A percentile compares a stretch with the other conserved stretches of the same genome.
phyloP scores from a whole-genome alignment of 2,888 invertebrate species.

The Eulithis testata region DNA sequence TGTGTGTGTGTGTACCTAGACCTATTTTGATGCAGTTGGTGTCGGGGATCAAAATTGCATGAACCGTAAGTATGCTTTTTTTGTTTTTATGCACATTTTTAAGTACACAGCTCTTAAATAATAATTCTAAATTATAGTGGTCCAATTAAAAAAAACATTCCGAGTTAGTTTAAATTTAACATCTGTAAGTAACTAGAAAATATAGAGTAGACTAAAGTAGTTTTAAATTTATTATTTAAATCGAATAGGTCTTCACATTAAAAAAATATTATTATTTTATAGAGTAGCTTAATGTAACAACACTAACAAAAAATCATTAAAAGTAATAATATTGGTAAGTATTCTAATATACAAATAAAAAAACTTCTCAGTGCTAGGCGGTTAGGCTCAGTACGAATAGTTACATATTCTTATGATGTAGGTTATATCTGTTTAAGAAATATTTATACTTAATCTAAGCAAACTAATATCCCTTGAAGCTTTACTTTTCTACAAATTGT shows the following conservation, averaged over 20 bases:
- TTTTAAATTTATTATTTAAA: not conserved
- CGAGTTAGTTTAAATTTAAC: constrained; percentile 4
- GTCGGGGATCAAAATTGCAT: constrained; percentile 69
- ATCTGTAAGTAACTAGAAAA: not conserved
- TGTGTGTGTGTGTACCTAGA: constrained; percentile 59
- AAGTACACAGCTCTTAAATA: constrained; percentile 35
- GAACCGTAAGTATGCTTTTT: constrained; percentile 70
- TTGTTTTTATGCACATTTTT: constrained; percentile 32
- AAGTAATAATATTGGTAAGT: constrained; percentile 7
- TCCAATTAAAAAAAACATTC: constrained; percentile 26
- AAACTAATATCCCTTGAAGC: constrained; percentile 75
- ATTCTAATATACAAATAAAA: not conserved
- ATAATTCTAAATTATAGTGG: constrained; percentile 33
- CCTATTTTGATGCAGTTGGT: constrained; percentile 67
- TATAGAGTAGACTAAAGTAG: not conserved
- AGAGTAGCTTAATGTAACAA: constrained; percentile 13
- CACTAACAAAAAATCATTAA: constrained; percentile 31
- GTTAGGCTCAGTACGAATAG: constrained; percentile 45
- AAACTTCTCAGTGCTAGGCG: constrained; percentile 37
- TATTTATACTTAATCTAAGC: constrained; percentile 68
- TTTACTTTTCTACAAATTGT: constrained; percentile 78
- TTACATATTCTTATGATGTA: constrained; percentile 81
- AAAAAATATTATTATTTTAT: not conserved
- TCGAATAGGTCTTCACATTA: not conserved
- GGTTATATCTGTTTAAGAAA: constrained; percentile 75